phyloP scores from a whole-genome alignment of 2,888 invertebrate genomes.

The Epistrophe eligans region DNA sequence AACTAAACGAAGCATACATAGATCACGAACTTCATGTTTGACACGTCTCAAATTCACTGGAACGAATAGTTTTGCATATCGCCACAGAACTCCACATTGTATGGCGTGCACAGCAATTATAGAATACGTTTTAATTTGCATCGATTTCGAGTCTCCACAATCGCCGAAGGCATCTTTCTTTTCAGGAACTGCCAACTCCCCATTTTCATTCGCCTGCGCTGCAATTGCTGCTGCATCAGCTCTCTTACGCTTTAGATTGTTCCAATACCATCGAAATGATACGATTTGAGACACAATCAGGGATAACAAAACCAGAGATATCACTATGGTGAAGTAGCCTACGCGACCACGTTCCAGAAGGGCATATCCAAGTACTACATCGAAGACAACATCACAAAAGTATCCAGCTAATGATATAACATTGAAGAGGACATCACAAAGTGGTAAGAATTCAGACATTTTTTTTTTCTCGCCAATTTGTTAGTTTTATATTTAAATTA shows the following conservation, averaged over 20 bases:
- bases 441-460: slow-evolving; percentile 93
- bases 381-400: slow-evolving; percentile 96
- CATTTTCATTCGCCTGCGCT: slow-evolving; percentile 42
- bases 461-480: slow-evolving; percentile 32
- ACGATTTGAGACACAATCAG: slow-evolving; percentile 90
- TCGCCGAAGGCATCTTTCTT: slow-evolving; percentile 43
- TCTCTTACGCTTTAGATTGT: slow-evolving; percentile 57
- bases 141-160: slow-evolving; percentile 22
- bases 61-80: slow-evolving; percentile 93
- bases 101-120: slow-evolving; percentile 87
- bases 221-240: slow-evolving; percentile 9
- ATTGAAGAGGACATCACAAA: slow-evolving; percentile 96
- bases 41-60: slow-evolving; percentile 92
- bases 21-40: slow-evolving; percentile 91
- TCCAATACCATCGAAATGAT: slow-evolving; percentile 90
- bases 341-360: slow-evolving; percentile 88
- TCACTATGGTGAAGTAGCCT: slow-evolving; percentile 88
- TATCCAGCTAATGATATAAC: slow-evolving; percentile 95
- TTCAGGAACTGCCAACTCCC: slow-evolving; percentile 38
- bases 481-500: slow-evolving; percentile 25
- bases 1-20: slow-evolving; percentile 91
- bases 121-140: slow-evolving; percentile 78
- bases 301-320: slow-evolving; percentile 89
- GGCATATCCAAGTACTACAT: slow-evolving; percentile 93
- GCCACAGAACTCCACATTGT: slow-evolving; percentile 90